Percentiles rank a stretch among this genome's conserved stretches.
Evolutionary conservation across 1,140 invertebrate species (phyloP).

Genomic region (Diachasmimorpha longicaudata): DNA sequence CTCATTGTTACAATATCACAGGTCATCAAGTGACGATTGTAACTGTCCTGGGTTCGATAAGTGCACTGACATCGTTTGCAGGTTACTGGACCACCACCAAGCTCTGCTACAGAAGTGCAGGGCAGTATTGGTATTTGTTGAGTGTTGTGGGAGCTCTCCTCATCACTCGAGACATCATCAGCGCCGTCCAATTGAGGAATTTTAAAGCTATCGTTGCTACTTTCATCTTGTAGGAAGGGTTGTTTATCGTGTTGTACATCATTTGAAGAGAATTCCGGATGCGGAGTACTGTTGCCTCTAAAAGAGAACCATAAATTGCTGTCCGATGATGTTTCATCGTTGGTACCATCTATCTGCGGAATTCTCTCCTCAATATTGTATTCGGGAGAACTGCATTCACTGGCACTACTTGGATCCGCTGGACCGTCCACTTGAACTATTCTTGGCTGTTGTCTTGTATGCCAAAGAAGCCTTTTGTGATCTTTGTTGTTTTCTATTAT

Average conservation of each 20-base stretch:
- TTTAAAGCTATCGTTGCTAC: slow-evolving; percentile 41
- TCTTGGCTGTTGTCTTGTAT: slow-evolving; percentile 53
- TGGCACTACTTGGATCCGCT: slow-evolving; percentile 64
- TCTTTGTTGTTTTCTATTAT: slow-evolving; percentile 55
- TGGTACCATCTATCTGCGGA: slow-evolving; percentile 47
- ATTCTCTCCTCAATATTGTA: slow-evolving; percentile 52
- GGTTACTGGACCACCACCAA: slow-evolving; percentile 76
- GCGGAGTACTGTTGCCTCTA: slow-evolving; percentile 62
- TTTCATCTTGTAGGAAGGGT: slow-evolving; percentile 21
- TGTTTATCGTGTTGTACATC: not conserved
- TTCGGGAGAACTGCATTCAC: slow-evolving; percentile 56
- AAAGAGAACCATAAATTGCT: slow-evolving; percentile 58
- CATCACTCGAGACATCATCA: slow-evolving; percentile 69
- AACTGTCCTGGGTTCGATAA: slow-evolving; percentile 87
- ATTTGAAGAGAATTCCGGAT: slow-evolving; percentile 63
- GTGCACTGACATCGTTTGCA: slow-evolving; percentile 87
- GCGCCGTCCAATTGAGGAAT: slow-evolving; percentile 79
- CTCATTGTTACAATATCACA: slow-evolving; percentile 80
- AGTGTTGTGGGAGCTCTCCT: slow-evolving; percentile 45
- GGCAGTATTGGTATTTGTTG: slow-evolving; percentile 54
- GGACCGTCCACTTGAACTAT: slow-evolving; percentile 70
- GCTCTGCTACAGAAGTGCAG: slow-evolving; percentile 30
- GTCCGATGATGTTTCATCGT: slow-evolving; percentile 44
- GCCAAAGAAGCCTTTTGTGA: slow-evolving; percentile 56
- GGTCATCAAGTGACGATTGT: slow-evolving; percentile 78